Evolutionary conservation across 2,888 invertebrate genomes (phyloP).

Genomic region (Drosophila testacea): DNA sequence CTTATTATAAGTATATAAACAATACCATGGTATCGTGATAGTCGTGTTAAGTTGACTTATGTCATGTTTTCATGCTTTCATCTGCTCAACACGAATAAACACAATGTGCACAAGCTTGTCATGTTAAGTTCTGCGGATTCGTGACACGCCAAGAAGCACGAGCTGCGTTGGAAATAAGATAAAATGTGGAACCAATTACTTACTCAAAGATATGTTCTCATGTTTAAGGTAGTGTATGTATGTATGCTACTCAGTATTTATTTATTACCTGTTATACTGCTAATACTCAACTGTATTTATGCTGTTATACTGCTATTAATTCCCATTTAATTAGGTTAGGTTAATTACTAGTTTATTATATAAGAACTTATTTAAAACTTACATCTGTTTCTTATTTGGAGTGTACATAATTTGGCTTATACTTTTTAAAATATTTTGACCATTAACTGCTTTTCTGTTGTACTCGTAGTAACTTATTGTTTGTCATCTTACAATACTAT

Average conservation of each 20-base stretch:
- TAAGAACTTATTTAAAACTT: not conserved
- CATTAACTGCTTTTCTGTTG: too few relatives aligned
- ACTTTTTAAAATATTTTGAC: too few relatives aligned
- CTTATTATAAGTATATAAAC: not conserved
- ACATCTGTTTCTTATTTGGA: not conserved
- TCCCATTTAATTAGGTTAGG: not conserved
- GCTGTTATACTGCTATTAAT: not conserved
- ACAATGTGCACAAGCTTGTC: not conserved
- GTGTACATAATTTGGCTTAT: too few relatives aligned
- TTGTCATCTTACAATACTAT: too few relatives aligned
- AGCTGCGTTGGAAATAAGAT: not conserved
- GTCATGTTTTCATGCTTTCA: conserved; percentile 1
- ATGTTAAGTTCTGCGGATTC: not conserved
- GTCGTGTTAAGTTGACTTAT: conserved; percentile 12
- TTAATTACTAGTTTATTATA: not conserved
- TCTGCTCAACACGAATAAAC: conserved; percentile 5
- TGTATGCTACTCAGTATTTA: not conserved
- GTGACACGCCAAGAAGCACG: conserved; percentile 6
- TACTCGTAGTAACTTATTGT: too few relatives aligned
- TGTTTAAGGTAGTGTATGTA: not conserved
- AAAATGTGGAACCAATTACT: not conserved
- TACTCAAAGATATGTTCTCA: not conserved
- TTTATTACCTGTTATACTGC: not conserved
- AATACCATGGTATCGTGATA: not conserved
- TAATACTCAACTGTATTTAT: not conserved